These are phyloP conservation scores for Baryphthengus martii DNA, from an alignment of 2,113 vertebrate genomes.

Conservation along the genomic window DNA sequence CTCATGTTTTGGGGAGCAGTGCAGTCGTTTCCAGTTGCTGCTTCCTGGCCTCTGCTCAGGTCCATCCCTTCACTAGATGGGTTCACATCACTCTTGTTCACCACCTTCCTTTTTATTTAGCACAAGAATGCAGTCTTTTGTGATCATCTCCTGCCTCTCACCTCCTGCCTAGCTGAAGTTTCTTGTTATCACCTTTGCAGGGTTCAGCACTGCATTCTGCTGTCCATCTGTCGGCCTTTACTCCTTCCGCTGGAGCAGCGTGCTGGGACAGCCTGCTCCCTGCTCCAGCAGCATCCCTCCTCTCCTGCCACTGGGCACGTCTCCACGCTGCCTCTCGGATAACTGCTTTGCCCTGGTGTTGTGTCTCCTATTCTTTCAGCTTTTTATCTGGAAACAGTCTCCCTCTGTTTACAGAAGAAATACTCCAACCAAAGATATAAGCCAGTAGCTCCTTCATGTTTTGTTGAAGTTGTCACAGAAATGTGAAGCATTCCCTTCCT, in stretches of 20 bases:
- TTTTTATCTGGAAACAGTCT: not conserved
- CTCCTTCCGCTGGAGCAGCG: not conserved
- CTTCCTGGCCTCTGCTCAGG: not conserved
- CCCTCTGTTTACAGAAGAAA: not conserved
- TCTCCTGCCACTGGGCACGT: not conserved
- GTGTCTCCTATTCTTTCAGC: not conserved
- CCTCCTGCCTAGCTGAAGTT: not conserved
- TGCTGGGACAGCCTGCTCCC: rapidly evolving
- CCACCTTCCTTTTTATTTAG: not conserved
- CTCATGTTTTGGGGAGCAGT: not conserved
- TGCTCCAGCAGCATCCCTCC: not conserved
- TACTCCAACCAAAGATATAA: not conserved
- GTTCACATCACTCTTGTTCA: not conserved
- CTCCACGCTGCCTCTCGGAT: rapidly evolving
- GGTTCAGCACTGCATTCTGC: not conserved
- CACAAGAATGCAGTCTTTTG: not conserved
- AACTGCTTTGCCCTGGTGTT: not conserved
- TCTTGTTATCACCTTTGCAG: not conserved
- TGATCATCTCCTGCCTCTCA: not conserved
- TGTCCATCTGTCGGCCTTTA: rapidly evolving
- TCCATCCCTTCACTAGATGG: not conserved
- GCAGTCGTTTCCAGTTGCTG: rapidly evolving
- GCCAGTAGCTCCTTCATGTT: not conserved
- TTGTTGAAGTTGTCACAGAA: not conserved
- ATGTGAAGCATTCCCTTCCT: not conserved